A percentile compares a stretch with the other conserved stretches of the same genome.
phyloP scores from a whole-genome alignment of 1,140 invertebrate genomes.

The Aethina tumida region DNA sequence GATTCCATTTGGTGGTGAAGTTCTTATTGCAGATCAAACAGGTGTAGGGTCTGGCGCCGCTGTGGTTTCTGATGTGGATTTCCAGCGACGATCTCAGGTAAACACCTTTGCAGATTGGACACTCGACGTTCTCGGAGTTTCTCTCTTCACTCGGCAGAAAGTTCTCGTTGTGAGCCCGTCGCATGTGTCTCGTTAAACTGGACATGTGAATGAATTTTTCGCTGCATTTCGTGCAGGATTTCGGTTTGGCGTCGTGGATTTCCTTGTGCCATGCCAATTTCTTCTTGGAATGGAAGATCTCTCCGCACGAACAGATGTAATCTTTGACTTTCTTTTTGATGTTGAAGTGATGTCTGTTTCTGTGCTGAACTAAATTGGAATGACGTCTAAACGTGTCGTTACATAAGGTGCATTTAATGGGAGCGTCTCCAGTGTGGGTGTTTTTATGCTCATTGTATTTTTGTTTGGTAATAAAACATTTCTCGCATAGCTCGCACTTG shows the following conservation, averaged over 20 bases:
- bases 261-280: conserved; percentile 78
- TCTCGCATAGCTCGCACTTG: conserved; percentile 62
- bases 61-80: conserved; percentile 71
- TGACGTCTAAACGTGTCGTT: conserved; percentile 73
- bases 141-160: conserved; percentile 53
- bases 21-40: conserved; percentile 76
- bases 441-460: conserved; percentile 71
- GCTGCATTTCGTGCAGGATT: conserved; percentile 71
- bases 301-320: conserved; percentile 73
- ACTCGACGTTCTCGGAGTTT: conserved; percentile 61
- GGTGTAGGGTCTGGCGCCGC: conserved; percentile 59
- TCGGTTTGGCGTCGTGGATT: conserved; percentile 71
- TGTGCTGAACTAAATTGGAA: conserved; percentile 78
- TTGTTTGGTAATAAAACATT: conserved; percentile 69
- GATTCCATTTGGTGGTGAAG: conserved; percentile 82
- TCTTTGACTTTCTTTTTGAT: conserved; percentile 60
- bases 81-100: conserved; percentile 68
- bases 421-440: conserved; percentile 69
- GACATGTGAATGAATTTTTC: conserved; percentile 75
- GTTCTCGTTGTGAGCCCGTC: conserved; percentile 64
- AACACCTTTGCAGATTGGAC: conserved; percentile 68
- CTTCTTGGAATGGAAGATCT: conserved; percentile 69
- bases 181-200: conserved; percentile 72
- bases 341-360: conserved; percentile 57
- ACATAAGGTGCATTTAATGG: conserved; percentile 71